These are phyloP conservation scores for Pavo muticus DNA, from an alignment of 2,113 vertebrate genomes.

Conservation along the genomic window DNA sequence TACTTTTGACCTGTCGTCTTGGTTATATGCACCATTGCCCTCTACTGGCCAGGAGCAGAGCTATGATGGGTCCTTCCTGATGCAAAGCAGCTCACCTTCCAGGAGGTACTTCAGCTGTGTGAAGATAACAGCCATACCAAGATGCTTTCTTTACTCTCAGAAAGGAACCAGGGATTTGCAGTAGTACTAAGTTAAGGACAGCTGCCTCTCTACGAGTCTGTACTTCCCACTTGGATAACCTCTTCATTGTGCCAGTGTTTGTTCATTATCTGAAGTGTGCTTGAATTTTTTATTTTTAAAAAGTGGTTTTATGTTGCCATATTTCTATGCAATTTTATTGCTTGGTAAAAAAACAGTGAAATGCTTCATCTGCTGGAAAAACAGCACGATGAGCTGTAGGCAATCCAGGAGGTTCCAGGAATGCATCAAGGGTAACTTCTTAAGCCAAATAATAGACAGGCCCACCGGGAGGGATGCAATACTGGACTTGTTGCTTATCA, in stretches of 20 bases:
- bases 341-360: slow-evolving; percentile 49
- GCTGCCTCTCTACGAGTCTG: not conserved
- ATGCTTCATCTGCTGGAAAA: not conserved
- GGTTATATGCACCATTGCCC: not conserved
- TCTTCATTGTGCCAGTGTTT: not conserved
- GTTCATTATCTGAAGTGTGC: not conserved
- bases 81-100: not conserved
- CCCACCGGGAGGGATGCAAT: no score
- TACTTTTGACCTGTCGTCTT: not conserved
- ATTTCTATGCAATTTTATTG: slow-evolving; percentile 5
- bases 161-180: not conserved
- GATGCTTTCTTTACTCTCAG: accelerated
- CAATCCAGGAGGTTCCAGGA: no score
- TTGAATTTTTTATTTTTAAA: no score
- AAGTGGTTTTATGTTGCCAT: not conserved
- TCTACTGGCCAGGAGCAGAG: not conserved
- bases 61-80: not conserved
- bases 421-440: no score
- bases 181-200: not conserved
- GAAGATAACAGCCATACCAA: not conserved
- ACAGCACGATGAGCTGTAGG: no score
- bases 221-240: not conserved
- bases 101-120: not conserved
- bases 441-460: no score
- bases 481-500: no score